These are phyloP conservation scores for Rhadinocentrus ornatus DNA, from an alignment of 2,797 vertebrate species.

Conservation along the genomic window DNA sequence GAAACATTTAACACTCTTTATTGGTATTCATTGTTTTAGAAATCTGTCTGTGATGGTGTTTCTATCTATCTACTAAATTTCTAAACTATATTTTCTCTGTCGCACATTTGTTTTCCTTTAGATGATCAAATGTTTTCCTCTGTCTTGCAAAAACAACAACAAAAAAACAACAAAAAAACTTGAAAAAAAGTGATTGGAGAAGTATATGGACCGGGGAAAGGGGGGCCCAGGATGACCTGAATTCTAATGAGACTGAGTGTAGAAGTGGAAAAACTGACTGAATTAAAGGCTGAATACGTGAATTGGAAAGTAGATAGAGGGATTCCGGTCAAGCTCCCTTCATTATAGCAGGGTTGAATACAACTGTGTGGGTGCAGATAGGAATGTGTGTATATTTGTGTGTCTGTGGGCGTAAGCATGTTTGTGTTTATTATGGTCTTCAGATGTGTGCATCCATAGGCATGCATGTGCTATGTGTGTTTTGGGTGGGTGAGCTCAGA, in stretches of 20 bases:
- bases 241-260: slow-evolving; percentile 17
- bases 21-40: slow-evolving; percentile 4
- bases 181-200: neutral
- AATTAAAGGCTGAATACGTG: slow-evolving; percentile 48
- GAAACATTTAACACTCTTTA: slow-evolving; percentile 8
- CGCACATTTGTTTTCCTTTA: slow-evolving; percentile 6
- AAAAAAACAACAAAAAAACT: no score
- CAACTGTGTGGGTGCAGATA: slow-evolving; percentile 47
- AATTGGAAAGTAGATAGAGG: slow-evolving; percentile 42
- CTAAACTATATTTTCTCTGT: neutral
- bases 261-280: slow-evolving; percentile 16
- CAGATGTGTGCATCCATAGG: slow-evolving; percentile 28
- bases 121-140: slow-evolving; percentile 20
- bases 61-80: no score
- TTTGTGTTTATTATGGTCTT: slow-evolving; percentile 37
- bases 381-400: slow-evolving; percentile 19
- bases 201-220: neutral
- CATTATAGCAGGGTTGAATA: slow-evolving; percentile 43
- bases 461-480: slow-evolving; percentile 19
- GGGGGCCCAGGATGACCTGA: slow-evolving; percentile 19
- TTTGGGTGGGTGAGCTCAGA: slow-evolving; percentile 52
- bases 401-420: slow-evolving; percentile 25
- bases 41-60: neutral
- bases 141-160: slow-evolving; percentile 7
- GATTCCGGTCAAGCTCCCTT: slow-evolving; percentile 54